A percentile compares a stretch with the other conserved stretches of the same genome.
Conservation (phyloP, 2,888 invertebrate genomes). For the Atherix ibis region DNA sequence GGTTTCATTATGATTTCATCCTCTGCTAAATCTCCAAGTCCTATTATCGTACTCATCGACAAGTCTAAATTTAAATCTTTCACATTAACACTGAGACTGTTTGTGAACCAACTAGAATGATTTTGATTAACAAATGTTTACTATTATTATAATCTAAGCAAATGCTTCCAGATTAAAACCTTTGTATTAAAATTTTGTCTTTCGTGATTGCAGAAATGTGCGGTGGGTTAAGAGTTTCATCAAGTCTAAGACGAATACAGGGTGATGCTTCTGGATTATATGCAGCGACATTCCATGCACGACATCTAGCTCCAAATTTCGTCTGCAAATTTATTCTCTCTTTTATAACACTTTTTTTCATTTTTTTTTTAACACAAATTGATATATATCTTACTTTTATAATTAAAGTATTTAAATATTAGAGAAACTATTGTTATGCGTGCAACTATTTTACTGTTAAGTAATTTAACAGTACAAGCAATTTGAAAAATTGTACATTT, state of each 20-base stretch:
- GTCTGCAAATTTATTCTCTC: slow-evolving; percentile 41
- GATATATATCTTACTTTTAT: too few species aligned
- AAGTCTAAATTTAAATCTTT: slow-evolving; percentile 50
- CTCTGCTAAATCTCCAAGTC: slow-evolving; percentile 68
- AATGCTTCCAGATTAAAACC: slow-evolving; percentile 17
- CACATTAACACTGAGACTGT: slow-evolving; percentile 45
- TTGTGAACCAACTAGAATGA: slow-evolving; percentile 26
- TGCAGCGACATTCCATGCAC: slow-evolving; percentile 61
- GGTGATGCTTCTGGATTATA: slow-evolving; percentile 36
- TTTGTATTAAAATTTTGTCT: slow-evolving; percentile 28
- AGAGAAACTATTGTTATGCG: too few species aligned
- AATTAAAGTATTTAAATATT: too few species aligned
- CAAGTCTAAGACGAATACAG: slow-evolving; percentile 43
- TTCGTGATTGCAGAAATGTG: slow-evolving; percentile 17
- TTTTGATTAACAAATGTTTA: too few species aligned
- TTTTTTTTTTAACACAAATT: too few species aligned
- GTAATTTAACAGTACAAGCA: too few species aligned
- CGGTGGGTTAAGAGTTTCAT: slow-evolving; percentile 39
- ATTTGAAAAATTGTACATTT: too few species aligned
- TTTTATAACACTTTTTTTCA: too few species aligned
- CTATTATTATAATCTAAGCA: neutral
- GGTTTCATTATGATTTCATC: slow-evolving; percentile 71
- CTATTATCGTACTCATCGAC: slow-evolving; percentile 68
- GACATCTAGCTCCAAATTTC: slow-evolving; percentile 66
- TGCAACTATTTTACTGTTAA: too few species aligned